Evolutionary conservation across 2,113 vertebrate species (phyloP), one percentile per base, ranked within the genome.

Genomic region (Macaca fascicularis): DNA sequence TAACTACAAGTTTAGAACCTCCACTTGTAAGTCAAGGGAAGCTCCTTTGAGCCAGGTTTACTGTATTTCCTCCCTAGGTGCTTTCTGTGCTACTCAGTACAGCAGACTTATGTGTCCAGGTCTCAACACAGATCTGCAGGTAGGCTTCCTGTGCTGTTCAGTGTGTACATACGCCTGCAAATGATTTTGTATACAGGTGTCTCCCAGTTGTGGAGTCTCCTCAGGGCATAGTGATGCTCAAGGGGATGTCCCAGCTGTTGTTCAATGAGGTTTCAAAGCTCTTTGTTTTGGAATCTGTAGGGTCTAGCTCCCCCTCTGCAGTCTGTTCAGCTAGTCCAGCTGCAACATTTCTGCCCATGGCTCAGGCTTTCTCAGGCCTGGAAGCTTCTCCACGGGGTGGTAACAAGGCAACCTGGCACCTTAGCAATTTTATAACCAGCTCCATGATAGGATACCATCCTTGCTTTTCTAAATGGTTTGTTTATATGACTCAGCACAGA

Each of bases 81-180:
- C 19, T 86, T 82, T 23, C 13, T 45, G 55, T 3, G 16, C 8
- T 30, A 14, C 10, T 80, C 45, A 74, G 1, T 8, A 50, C 9
- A 82, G 67, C 4, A 55, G 45, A 27, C 19, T 32, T 8, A 61
- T 19, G 27, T 12, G 12, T 19, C 30, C 8, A 48, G 30, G 1
- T 61, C 48, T 80, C 32, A 8, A 8, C n/a, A 70, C 23, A 70
- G 43, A 27, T 9, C 19, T 83, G 20, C 23, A 90, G 20, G 17
- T 19, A 81, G 1, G 5, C 32, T 6, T 69, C 13, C 40, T 80
- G 32, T n/a, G 13, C 52, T 78, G 70, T 32, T 23, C 6, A 13
- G 6, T 48, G n/a, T 40, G 16, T 32, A 27, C 52, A 32, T 0
- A 30, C 0, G 1, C 8, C 6, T 25, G 6, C 25, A 48, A 6